Evolutionary conservation across 2,888 invertebrate genomes (phyloP).

Genomic region (Choristoneura rosaceana): DNA sequence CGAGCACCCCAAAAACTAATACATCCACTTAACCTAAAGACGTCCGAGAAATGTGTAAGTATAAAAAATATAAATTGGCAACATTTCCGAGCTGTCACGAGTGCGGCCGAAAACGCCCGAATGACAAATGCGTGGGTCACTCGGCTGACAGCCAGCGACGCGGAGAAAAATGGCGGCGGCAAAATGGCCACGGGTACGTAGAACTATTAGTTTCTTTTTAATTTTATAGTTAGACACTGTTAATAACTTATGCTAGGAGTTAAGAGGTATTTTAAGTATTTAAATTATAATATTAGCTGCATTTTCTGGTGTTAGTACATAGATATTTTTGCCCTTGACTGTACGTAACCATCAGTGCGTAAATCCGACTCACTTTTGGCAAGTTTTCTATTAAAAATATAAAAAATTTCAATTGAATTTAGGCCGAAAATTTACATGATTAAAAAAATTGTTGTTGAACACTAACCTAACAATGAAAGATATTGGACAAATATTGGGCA

Average conservation of each 20-base stretch:
- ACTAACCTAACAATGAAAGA: background rate
- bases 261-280: too few relatives aligned
- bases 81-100: conserved; percentile 41
- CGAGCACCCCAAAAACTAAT: conserved; percentile 15
- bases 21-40: conserved; percentile 35
- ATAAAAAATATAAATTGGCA: conserved; percentile 43
- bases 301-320: too few relatives aligned
- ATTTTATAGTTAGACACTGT: conserved; percentile 16
- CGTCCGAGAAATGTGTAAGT: conserved; percentile 34
- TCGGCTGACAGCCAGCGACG: conserved; percentile 44
- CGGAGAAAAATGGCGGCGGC: conserved; percentile 46
- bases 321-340: too few relatives aligned
- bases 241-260: background rate
- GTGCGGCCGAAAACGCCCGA: conserved; percentile 50
- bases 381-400: too few relatives aligned
- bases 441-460: too few relatives aligned
- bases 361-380: too few relatives aligned
- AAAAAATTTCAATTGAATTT: too few relatives aligned
- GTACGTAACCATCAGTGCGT: too few relatives aligned
- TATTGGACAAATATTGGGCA: conserved; percentile 15
- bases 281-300: too few relatives aligned
- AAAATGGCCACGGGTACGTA: conserved; percentile 37
- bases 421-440: too few relatives aligned
- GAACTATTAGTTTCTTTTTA: conserved; percentile 33
- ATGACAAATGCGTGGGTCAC: conserved; percentile 47